Evolutionary conservation across 2,888 invertebrate genomes (phyloP), one percentile per base, ranked within the genome.

Genomic region (Euzetes globulus): DNA sequence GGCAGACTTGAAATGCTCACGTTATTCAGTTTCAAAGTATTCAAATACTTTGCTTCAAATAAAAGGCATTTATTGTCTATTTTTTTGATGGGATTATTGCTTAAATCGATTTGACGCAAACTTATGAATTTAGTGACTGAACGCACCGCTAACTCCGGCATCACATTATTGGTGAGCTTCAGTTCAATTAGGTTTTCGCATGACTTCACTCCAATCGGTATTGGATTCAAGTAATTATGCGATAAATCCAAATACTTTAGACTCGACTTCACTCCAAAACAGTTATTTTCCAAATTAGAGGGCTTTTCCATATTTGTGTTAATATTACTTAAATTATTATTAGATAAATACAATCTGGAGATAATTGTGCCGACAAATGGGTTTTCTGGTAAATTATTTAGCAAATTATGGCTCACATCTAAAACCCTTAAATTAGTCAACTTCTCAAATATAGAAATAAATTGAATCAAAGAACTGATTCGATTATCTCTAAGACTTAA

Each of bases 31-130:
- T 88, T 89, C 79, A 94, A 86, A 81, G 88, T 87, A 81, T 90
- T 88, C 78, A 94, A 86, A 81, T 37, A 33, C n/a, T 90, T 89
- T 73, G 91, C 91, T 72, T 92, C 87, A 83, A 92, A 91, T 81
- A 92, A 90, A 81, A 93, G 91, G 72, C 93, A 86, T 83, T 93
- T 92, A 81, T 78, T 65, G 82, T 94, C 93, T 78, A 94, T 85
- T 82, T 91, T 92, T 81, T 93, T 92, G 77, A 94, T 86, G 78
- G 87, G 88, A 82, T 94, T 94, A 78, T 88, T 86, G 0, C 90
- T 88, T 81, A 94, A 85, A 80, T 91, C 90, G 75, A 94, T 86
- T 81, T 79, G 78, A 41, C 80, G 77, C 50, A 81, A 78, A 76
- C 80, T 79, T 13, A 79, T 78, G 52, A 80, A 78, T 33, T 80